Evolutionary conservation across 1,140 invertebrate species (phyloP).

Genomic region (Xylocopa sonorina): DNA sequence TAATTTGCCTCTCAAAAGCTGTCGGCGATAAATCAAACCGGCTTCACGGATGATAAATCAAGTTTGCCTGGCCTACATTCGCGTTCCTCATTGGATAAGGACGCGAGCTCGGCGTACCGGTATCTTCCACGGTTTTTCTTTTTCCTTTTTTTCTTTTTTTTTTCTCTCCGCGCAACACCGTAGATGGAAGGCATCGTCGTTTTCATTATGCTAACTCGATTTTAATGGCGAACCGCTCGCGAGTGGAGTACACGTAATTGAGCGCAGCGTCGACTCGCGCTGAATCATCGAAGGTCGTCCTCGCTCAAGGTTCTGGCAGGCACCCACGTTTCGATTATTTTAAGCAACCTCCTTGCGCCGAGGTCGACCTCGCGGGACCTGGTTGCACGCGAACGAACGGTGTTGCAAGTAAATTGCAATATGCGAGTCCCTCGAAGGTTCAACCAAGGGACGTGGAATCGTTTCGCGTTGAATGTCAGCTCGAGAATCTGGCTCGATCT

Average conservation of each 20-base stretch:
- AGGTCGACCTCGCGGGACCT: neutral
- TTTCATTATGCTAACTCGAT: neutral
- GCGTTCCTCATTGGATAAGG: neutral
- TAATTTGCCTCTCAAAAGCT: conserved; percentile 34
- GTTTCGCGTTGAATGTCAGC: too few species aligned
- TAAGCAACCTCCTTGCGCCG: neutral
- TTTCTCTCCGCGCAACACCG: neutral
- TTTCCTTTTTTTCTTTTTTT: neutral
- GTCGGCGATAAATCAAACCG: conserved; percentile 14
- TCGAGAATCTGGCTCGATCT: neutral
- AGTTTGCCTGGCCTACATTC: conserved; percentile 18
- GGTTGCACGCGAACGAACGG: neutral
- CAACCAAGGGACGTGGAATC: conserved; percentile 6
- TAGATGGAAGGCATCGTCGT: neutral
- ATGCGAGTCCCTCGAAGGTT: conserved; percentile 12
- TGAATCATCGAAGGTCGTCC: too few species aligned
- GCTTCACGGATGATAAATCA: conserved; percentile 34
- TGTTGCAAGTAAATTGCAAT: neutral
- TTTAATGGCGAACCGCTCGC: neutral
- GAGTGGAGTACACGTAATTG: neutral
- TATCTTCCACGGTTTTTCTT: neutral
- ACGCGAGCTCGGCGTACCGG: neutral
- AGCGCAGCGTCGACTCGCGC: neutral
- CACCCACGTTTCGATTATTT: neutral
- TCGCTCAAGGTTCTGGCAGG: too few species aligned